Evolutionary conservation across 2,888 invertebrate genomes (phyloP), one percentile per base, ranked within the genome.

Genomic region (Campaea margaritaria): DNA sequence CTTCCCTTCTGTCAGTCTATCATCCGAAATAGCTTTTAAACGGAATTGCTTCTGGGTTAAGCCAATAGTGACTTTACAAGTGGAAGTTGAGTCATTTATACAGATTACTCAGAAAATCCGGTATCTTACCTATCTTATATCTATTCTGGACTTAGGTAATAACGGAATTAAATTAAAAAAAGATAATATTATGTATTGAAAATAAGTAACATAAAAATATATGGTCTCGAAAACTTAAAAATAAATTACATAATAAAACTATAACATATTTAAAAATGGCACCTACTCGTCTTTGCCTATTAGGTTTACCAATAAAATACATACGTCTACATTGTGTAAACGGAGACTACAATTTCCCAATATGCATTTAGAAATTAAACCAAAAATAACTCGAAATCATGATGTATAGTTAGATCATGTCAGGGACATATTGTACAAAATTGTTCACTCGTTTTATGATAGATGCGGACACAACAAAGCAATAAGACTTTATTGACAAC

Each of bases 401-500:
- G 4, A 5, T 34, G 11, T 34, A 34, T 10, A 34, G 10, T 2
- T 34, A 3, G 10, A 34, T 34, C 9, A 21, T 21, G 34, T n/a
- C 15, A 13, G 47, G 44, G 47, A 38, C 38, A 39, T 38, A 46
- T 49, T 52, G 48, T 56, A 45, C 48, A 41, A 54, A 50, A 51
- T 36, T 46, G 41, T 47, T 50, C 50, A 38, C 46, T 49, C 42
- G 28, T 51, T 59, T 59, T 38, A 46, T 34, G 50, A 51, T 57
- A 31, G 28, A 27, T 13, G 43, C 16, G 48, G 16, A 21, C 43
- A 49, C 44, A 42, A 54, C 56, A 61, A 52, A 64, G 52, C 60
- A 62, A 61, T 65, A 64, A 56, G 14, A 53, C 48, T 65, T 67
- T 65, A 72, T 72, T 68, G 59, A 71, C 65, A 72, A 52, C 65